These are phyloP conservation scores for Takifugu bimaculatus DNA, from an alignment of 2,113 vertebrate species.

Conservation along the genomic window DNA sequence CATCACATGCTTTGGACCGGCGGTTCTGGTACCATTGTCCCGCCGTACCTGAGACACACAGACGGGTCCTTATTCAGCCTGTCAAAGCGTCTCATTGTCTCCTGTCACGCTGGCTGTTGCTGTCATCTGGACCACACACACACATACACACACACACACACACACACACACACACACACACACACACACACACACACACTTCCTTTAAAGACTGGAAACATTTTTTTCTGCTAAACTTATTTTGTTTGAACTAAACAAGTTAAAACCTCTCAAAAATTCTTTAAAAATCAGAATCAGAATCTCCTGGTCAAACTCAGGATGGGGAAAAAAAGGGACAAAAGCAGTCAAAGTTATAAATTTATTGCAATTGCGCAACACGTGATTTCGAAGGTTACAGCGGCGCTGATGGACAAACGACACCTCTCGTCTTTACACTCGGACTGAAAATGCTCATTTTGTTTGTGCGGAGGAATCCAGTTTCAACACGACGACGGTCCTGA, in stretches of 20 bases:
- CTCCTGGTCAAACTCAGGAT: too few relatives aligned
- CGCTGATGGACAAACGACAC: conserved; percentile 23
- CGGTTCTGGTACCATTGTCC: conserved; percentile 68
- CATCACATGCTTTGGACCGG: conserved; percentile 68
- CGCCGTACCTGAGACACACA: conserved; percentile 67
- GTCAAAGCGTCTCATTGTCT: conserved; percentile 66
- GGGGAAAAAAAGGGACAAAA: too few relatives aligned
- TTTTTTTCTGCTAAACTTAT: conserved; percentile 11
- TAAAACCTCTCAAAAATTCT: too few relatives aligned
- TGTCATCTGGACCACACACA: conserved; percentile 12
- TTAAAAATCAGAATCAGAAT: too few relatives aligned
- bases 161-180: conserved; percentile 4
- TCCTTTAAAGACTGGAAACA: conserved; percentile 31
- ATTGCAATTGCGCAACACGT: too few relatives aligned
- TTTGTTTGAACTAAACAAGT: too few relatives aligned
- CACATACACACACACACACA: conserved; percentile 24
- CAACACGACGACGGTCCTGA: not conserved
- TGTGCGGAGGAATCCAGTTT: conserved; percentile 1
- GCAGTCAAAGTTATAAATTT: too few relatives aligned
- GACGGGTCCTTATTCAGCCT: conserved; percentile 60
- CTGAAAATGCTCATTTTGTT: not conserved
- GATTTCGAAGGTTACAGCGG: not conserved
- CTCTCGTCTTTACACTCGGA: not conserved
- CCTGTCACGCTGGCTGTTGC: conserved; percentile 63
- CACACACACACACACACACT: conserved; percentile 37